Evolutionary conservation across 1,140 invertebrate genomes (phyloP).

Genomic region (Psix sp.): DNA sequence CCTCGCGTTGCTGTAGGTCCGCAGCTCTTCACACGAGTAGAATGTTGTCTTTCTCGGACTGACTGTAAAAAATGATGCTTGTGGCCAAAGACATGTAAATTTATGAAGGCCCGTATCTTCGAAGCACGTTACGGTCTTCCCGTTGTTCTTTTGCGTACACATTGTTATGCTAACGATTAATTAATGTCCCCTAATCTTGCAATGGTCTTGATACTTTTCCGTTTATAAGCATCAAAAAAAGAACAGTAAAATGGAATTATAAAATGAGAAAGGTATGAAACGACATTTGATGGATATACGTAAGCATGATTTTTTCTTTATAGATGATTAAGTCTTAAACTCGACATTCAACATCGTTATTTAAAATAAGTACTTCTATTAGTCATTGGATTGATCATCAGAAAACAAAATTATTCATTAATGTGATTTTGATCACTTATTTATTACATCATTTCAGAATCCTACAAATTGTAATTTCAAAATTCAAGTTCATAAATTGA

Average conservation of each 20-base stretch:
- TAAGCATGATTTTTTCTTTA: too few species aligned
- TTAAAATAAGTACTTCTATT: too few species aligned
- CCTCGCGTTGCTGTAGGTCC: constrained; percentile 73
- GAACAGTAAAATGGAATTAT: neutral
- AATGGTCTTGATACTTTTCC: constrained; percentile 22
- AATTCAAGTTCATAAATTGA: too few species aligned
- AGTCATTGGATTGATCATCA: too few species aligned
- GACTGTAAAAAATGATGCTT: constrained; percentile 75
- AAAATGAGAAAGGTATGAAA: too few species aligned
- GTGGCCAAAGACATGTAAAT: constrained; percentile 75
- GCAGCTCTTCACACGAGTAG: constrained; percentile 54
- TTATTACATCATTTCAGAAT: too few species aligned
- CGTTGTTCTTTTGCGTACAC: constrained; percentile 55
- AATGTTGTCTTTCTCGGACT: constrained; percentile 61
- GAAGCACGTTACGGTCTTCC: constrained; percentile 47
- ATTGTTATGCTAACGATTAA: constrained; percentile 74
- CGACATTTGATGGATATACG: too few species aligned
- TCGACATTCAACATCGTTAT: too few species aligned
- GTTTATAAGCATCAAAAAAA: constrained; percentile 14
- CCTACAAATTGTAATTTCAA: too few species aligned
- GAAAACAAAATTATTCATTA: too few species aligned
- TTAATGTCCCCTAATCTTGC: constrained; percentile 72
- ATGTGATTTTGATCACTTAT: too few species aligned
- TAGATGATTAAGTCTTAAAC: too few species aligned
- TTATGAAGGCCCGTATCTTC: constrained; percentile 71